A percentile compares a stretch with the other conserved stretches of the same genome.
These are phyloP conservation scores for Cygnus buccinator DNA, from an alignment of 2,113 vertebrate species.

Conservation along the genomic window DNA sequence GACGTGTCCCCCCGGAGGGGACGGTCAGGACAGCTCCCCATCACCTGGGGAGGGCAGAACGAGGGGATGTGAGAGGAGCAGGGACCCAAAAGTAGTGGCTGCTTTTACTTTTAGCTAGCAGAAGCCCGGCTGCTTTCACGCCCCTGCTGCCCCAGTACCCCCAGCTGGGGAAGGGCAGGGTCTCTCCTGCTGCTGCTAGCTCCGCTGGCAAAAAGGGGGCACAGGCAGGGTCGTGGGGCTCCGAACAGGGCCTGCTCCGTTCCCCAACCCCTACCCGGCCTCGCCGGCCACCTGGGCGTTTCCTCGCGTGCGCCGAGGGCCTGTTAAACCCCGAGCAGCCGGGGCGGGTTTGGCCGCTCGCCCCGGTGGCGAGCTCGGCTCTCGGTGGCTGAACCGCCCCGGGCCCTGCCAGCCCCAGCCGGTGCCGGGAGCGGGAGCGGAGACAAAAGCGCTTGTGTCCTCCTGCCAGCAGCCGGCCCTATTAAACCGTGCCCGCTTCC, in stretches of 20 bases:
- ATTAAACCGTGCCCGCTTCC: slow-evolving; percentile 67
- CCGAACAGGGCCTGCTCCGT: not conserved
- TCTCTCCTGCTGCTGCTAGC: rapidly evolving
- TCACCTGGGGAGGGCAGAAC: not conserved
- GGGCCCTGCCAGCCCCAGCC: slow-evolving; percentile 64
- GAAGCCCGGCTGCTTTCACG: not conserved
- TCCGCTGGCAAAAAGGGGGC: not conserved
- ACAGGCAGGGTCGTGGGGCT: not conserved
- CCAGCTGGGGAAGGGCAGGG: not conserved
- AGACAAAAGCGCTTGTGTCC: slow-evolving; percentile 72
- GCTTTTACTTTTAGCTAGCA: not conserved
- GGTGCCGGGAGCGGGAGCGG: slow-evolving; percentile 43
- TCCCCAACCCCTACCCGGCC: not conserved
- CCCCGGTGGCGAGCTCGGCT: slow-evolving; percentile 45
- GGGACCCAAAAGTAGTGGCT: rapidly evolving
- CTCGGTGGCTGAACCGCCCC: slow-evolving; percentile 53
- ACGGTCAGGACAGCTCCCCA: not conserved
- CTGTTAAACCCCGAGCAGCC: not conserved
- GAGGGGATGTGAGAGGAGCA: not conserved
- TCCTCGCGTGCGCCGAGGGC: slow-evolving; percentile 20
- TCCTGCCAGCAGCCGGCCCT: slow-evolving; percentile 67
- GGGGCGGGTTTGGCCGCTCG: slow-evolving; percentile 51
- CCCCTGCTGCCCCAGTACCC: rapidly evolving
- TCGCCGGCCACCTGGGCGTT: slow-evolving; percentile 28
- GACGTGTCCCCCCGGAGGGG: not conserved